Conservation (phyloP, 2,888 invertebrate species). For the Microplitis deprimator region DNA sequence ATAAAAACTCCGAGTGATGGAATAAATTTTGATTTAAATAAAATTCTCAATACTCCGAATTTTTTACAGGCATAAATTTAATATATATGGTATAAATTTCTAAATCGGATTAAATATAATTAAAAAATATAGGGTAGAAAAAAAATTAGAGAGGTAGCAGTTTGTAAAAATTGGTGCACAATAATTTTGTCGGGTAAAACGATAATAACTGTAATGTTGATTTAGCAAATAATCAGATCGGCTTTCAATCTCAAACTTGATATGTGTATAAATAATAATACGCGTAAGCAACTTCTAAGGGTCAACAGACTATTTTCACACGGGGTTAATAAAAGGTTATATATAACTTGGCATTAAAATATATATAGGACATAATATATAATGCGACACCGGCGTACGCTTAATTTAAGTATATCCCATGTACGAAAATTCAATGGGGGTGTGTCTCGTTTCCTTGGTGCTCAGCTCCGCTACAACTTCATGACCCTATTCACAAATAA, state of each 20-base stretch:
- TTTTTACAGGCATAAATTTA: no score
- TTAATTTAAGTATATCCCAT: conserved; percentile 68
- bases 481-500: neutral
- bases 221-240: neutral
- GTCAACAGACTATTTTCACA: conserved; percentile 59
- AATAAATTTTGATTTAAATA: no score
- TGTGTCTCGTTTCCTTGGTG: conserved; percentile 58
- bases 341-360: conserved; percentile 67
- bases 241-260: neutral
- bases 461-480: conserved; percentile 28
- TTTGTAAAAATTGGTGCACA: neutral
- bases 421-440: conserved; percentile 65
- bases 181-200: neutral
- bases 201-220: neutral
- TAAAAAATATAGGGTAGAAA: neutral
- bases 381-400: conserved; percentile 66
- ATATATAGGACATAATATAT: conserved; percentile 46
- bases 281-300: conserved; percentile 4
- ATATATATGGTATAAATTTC: no score
- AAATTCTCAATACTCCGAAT: no score
- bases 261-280: neutral
- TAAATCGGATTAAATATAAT: neutral
- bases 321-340: conserved; percentile 71
- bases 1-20: no score
- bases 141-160: neutral